These are phyloP conservation scores for Threskiornis aethiopicus DNA, from an alignment of 2,797 vertebrate species.

Conservation along the genomic window DNA sequence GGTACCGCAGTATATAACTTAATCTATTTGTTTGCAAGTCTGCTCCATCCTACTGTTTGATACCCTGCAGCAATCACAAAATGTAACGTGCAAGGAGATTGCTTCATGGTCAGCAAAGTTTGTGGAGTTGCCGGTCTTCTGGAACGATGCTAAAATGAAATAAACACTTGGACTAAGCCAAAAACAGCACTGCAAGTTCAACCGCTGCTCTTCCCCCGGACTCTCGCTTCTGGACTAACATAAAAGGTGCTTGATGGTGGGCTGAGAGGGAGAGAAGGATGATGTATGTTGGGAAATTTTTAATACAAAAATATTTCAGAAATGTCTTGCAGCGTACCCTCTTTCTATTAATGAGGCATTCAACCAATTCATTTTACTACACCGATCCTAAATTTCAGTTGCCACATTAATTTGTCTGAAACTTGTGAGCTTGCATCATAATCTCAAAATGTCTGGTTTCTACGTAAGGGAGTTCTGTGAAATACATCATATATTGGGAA, in stretches of 20 bases:
- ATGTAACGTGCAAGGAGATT: accelerated
- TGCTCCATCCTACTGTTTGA: neutral
- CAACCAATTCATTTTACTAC: neutral
- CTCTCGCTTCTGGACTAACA: neutral
- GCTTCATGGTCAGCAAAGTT: neutral
- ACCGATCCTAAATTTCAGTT: accelerated
- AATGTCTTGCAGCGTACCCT: neutral
- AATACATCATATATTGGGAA: accelerated
- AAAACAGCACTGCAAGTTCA: neutral
- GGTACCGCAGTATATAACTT: neutral
- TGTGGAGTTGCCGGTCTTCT: accelerated
- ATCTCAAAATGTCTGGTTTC: neutral
- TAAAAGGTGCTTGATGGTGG: neutral
- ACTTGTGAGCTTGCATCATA: neutral
- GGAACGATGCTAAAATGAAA: neutral
- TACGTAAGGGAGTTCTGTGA: neutral
- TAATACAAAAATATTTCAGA: accelerated
- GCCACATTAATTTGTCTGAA: neutral
- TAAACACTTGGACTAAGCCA: neutral
- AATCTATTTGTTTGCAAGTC: neutral
- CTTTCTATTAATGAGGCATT: neutral
- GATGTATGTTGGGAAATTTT: neutral
- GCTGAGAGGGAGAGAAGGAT: neutral
- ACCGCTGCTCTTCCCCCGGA: neutral
- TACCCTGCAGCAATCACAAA: neutral